Conservation (phyloP, 1,140 invertebrate genomes). For the Drosophila miranda region DNA sequence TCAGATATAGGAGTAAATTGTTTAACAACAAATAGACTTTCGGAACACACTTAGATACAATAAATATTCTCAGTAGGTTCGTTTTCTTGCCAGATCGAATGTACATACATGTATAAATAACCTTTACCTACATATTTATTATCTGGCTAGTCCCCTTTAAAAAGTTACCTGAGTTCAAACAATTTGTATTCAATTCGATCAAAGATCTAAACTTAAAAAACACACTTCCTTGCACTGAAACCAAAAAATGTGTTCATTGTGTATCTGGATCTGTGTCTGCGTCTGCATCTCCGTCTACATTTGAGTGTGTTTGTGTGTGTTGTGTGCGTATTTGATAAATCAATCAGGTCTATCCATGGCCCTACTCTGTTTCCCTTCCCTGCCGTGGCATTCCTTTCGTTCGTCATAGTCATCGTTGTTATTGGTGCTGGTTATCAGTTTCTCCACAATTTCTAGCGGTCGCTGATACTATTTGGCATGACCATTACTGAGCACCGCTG, state of each 20-base stretch:
- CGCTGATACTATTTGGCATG: constrained; percentile 78
- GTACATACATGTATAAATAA: constrained; percentile 9
- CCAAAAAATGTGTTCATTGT: constrained; percentile 11
- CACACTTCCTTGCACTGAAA: constrained; percentile 16
- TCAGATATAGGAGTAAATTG: constrained; percentile 47
- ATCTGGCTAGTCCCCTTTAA: too few relatives aligned
- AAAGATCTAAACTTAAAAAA: constrained; percentile 6
- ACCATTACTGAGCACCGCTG: constrained; percentile 81
- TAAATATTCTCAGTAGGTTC: constrained; percentile 31
- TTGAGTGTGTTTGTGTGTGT: constrained; percentile 21
- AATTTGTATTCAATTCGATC: constrained; percentile 14
- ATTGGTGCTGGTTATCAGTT: constrained; percentile 10
- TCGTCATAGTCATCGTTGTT: constrained; percentile 20
- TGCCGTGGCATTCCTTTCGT: constrained; percentile 18
- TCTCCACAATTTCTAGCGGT: constrained; percentile 9
- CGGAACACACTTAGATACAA: constrained; percentile 53
- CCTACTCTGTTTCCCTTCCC: constrained; percentile 23
- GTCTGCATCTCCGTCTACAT: not conserved
- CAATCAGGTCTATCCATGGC: constrained; percentile 21
- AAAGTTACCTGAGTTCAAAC: constrained; percentile 28
- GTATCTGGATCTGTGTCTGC: constrained; percentile 13
- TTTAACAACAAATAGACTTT: constrained; percentile 67
- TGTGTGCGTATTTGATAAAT: constrained; percentile 30
- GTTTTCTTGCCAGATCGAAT: constrained; percentile 22
- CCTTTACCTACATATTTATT: constrained; percentile 31